Evolutionary conservation across 2,888 invertebrate genomes (phyloP), one percentile per base, ranked within the genome.

Genomic region (Cetonia aurata): DNA sequence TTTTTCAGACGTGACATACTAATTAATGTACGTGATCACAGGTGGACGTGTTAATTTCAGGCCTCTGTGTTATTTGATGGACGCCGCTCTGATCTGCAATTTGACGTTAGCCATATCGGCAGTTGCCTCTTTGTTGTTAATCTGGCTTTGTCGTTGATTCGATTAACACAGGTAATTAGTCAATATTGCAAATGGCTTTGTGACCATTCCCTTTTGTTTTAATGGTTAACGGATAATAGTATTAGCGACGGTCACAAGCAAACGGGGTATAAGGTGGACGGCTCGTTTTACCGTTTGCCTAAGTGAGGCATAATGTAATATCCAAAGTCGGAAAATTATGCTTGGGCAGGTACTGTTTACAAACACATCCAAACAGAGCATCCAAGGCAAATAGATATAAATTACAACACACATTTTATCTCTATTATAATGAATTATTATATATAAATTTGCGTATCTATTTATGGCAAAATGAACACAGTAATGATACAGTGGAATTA

Each of bases 151-250:
- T 41, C 48, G 37, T 50, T 65, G 37, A 65, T 50, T 65, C 50
- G 50, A 50, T 65, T 65, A 65, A 52, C 62, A 52, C 50, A 52
- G 17, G 12, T 65, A 65, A 48, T 65, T 65, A 50, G 50, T 12
- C 37, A 52, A 65, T 65, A 65, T 19, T 37, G 50, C 19, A 50
- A 52, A 50, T 41, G 50, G 50, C 50, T 65, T 37, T 33, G 37
- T 41, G n/a, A 13, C 48, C 10, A 15, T 41, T 33, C 13, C 50
- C 50, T 41, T 65, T 65, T 50, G 17, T 15, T 17, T 37, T 15
- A 15, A 37, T 15, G 37, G 50, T 50, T 37, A 10, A 17, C 1
- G 33, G 44, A 46, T 60, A 60, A 60, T 46, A 31, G 17, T 15
- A 60, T 44, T 8, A n/a, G 25, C 44, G 41, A 53, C 53, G 31